Conservation (phyloP, 2,888 invertebrate species). For the Agrochola litura region DNA sequence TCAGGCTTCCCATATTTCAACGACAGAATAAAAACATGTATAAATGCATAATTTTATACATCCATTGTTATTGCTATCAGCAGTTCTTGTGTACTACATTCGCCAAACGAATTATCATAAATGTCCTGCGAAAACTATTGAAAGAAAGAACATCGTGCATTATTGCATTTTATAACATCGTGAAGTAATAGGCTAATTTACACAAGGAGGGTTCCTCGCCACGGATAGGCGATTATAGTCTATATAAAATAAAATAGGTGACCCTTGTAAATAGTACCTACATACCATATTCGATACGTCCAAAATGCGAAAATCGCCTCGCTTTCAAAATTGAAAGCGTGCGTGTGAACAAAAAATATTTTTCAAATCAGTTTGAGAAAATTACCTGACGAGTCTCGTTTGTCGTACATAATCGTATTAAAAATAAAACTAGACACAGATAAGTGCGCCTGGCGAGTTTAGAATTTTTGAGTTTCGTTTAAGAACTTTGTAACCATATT, state of each 20-base stretch:
- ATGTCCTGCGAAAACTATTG: not conserved
- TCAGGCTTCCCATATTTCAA: not conserved
- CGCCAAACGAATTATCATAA: not conserved
- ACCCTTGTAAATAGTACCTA: not conserved
- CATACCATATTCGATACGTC: not conserved
- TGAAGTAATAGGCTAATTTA: not conserved
- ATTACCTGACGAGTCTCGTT: not conserved
- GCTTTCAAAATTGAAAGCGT: not conserved
- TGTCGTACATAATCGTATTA: not conserved
- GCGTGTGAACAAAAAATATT: not conserved
- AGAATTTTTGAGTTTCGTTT: not conserved
- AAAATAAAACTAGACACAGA: too few relatives aligned
- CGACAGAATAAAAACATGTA: constrained; percentile 5
- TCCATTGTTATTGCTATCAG: constrained; percentile 12
- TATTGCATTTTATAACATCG: not conserved
- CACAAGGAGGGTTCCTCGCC: not conserved
- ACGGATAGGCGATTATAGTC: not conserved
- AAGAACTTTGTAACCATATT: too few relatives aligned
- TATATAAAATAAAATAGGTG: not conserved
- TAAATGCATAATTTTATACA: too few relatives aligned
- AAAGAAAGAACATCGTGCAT: not conserved
- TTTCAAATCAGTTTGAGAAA: not conserved
- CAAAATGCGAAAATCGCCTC: not conserved
- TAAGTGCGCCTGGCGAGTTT: not conserved
- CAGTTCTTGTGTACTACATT: constrained; percentile 17